phyloP scores from a whole-genome alignment of 2,888 invertebrate species.

The Eupithecia pulchellata region DNA sequence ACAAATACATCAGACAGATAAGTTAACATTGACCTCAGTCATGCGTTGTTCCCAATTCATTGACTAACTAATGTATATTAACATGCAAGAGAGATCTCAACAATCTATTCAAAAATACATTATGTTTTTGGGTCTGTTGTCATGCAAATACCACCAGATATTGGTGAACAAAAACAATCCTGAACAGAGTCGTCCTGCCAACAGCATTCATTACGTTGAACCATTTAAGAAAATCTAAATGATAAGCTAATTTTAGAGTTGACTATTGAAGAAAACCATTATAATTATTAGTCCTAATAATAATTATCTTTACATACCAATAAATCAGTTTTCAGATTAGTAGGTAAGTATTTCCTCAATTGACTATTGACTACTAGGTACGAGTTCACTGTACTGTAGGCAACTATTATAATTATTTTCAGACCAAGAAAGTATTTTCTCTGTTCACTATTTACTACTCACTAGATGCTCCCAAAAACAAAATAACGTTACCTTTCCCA shows the following conservation, averaged over 20 bases:
- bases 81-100: constrained; percentile 16
- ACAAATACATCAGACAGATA: constrained; percentile 59
- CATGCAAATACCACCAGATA: constrained; percentile 15
- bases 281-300: too few relatives aligned
- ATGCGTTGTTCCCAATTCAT: constrained; percentile 59
- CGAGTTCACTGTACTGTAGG: too few relatives aligned
- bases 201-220: not conserved
- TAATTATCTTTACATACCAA: too few relatives aligned
- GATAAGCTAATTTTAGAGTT: not conserved
- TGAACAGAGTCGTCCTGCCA: not conserved
- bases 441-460: too few relatives aligned
- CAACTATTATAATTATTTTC: too few relatives aligned
- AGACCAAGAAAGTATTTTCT: too few relatives aligned
- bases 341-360: not conserved
- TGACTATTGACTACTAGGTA: too few relatives aligned
- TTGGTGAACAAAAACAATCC: not conserved
- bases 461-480: not conserved
- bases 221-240: not conserved
- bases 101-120: not conserved
- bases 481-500: constrained; percentile 91
- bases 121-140: not conserved
- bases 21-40: constrained; percentile 58
- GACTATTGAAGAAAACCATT: too few relatives aligned
- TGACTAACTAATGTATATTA: constrained; percentile 36
- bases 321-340: too few relatives aligned